These are phyloP conservation scores for Phalloptychus januarius DNA, from an alignment of 2,797 vertebrate species.

Conservation along the genomic window DNA sequence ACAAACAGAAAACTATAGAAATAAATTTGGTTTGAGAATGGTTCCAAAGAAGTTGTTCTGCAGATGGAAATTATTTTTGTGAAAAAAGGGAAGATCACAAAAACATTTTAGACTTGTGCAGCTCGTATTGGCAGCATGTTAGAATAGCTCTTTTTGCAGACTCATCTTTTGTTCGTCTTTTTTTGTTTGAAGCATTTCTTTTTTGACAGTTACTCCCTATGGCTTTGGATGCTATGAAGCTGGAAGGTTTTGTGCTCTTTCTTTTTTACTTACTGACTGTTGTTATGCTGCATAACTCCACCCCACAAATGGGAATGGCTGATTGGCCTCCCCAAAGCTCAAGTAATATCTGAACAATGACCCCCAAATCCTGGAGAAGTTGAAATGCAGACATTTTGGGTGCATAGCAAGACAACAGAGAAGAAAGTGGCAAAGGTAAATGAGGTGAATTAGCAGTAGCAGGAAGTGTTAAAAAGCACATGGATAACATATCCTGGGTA, in stretches of 20 bases:
- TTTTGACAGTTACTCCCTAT: not conserved
- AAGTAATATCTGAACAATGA: not conserved
- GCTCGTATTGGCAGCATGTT: not conserved
- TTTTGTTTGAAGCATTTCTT: not conserved
- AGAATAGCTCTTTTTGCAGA: not conserved
- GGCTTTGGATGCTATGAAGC: not conserved
- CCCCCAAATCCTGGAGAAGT: not conserved
- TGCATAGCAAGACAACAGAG: not conserved
- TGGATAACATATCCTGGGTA: no score
- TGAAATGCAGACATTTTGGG: not conserved
- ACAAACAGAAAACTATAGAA: not conserved
- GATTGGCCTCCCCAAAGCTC: not conserved
- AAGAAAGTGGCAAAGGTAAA: not conserved
- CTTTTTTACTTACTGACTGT: not conserved
- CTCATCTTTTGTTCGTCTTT: not conserved
- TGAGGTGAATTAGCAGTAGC: not conserved
- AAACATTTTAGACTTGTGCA: not conserved
- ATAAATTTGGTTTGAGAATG: not conserved
- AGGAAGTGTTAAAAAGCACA: no score
- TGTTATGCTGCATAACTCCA: not conserved
- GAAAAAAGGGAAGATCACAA: not conserved
- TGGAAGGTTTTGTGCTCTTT: not conserved
- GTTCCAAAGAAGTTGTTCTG: not conserved
- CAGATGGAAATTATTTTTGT: not conserved
- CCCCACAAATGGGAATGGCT: not conserved